Evolutionary conservation across 2,888 invertebrate species (phyloP).

Genomic region (Luperina testacea): DNA sequence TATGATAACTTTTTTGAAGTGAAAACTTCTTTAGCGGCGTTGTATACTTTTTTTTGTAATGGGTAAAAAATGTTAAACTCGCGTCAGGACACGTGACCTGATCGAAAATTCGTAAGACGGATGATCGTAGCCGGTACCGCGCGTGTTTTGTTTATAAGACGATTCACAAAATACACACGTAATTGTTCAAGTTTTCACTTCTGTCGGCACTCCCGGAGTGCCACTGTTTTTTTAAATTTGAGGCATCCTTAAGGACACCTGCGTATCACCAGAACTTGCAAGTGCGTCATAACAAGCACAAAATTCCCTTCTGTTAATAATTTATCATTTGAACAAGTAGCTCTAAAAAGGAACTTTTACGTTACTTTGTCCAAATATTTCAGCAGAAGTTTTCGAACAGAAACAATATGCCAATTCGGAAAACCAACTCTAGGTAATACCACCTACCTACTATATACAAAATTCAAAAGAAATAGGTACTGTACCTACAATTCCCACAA

Average conservation of each 20-base stretch:
- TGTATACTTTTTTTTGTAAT: too few species aligned
- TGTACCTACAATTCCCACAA: slow-evolving; percentile 19
- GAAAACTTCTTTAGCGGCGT: too few species aligned
- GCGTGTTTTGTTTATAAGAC: too few species aligned
- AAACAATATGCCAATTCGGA: slow-evolving; percentile 9
- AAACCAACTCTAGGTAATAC: slow-evolving; percentile 3
- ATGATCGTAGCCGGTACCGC: too few species aligned
- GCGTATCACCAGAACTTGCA: not conserved
- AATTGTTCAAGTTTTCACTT: too few species aligned
- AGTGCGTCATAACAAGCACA: not conserved
- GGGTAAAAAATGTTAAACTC: too few species aligned
- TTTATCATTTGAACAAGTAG: not conserved
- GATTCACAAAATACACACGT: too few species aligned
- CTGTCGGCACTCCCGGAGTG: too few species aligned
- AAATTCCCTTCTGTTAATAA: not conserved
- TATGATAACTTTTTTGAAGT: slow-evolving; percentile 10
- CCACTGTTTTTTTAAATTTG: slow-evolving; percentile 17
- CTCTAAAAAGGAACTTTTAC: not conserved
- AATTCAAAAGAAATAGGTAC: not conserved
- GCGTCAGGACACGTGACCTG: too few species aligned
- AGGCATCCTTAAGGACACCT: slow-evolving; percentile 8
- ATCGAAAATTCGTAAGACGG: too few species aligned
- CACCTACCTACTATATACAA: not conserved
- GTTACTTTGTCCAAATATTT: not conserved
- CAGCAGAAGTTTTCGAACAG: not conserved